Percentiles rank a stretch among this genome's conserved stretches.
Conservation (phyloP, 2,888 invertebrate species). For the Hoplodrina ambigua region DNA sequence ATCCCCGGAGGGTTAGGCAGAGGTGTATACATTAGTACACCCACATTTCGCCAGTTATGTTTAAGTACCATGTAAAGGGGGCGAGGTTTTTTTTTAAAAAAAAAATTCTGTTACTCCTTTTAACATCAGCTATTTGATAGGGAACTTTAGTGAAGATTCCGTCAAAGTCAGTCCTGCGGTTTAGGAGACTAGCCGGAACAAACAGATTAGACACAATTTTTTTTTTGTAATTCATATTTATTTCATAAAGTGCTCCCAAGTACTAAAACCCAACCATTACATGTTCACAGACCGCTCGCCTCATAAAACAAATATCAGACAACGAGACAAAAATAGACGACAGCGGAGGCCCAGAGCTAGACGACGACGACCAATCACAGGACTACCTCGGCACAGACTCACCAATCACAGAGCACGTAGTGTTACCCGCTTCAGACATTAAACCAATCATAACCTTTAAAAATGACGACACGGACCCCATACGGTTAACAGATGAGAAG, state of each 20-base stretch:
- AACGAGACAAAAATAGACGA: slow-evolving; percentile 54
- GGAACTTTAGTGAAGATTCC: too few species aligned
- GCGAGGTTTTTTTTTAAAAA: too few species aligned
- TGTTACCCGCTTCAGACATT: slow-evolving; percentile 40
- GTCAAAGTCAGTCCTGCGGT: too few species aligned
- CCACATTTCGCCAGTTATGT: too few species aligned
- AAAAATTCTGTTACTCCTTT: too few species aligned
- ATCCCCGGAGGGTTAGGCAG: too few species aligned
- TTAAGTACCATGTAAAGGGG: too few species aligned
- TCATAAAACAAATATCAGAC: slow-evolving; percentile 25
- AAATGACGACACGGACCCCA: slow-evolving; percentile 47
- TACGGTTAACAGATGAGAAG: slow-evolving; percentile 50
- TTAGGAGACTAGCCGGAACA: too few species aligned
- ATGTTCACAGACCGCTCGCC: slow-evolving; percentile 33
- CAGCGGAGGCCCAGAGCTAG: slow-evolving; percentile 25
- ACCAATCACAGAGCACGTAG: slow-evolving; percentile 47
- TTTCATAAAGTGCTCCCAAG: neutral
- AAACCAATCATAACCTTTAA: slow-evolving; percentile 47
- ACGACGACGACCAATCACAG: slow-evolving; percentile 47
- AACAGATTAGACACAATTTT: too few species aligned
- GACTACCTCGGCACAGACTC: slow-evolving; percentile 30
- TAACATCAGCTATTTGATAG: too few species aligned
- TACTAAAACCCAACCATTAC: neutral
- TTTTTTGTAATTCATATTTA: too few species aligned
- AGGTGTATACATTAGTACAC: too few species aligned